Conservation (phyloP, 2,888 invertebrate genomes). For the Hypomecis atomaria region DNA sequence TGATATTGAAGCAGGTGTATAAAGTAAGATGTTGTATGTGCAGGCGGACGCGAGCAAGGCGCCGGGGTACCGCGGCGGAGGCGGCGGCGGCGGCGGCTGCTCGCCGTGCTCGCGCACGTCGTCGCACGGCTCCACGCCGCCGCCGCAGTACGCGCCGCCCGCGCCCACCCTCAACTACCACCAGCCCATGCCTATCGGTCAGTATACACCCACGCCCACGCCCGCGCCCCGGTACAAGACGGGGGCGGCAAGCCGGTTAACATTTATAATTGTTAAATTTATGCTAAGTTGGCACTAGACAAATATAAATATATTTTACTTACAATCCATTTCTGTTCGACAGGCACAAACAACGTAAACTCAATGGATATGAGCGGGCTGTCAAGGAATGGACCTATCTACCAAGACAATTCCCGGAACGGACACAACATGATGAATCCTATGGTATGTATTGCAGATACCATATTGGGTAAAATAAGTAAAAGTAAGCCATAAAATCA, state of each 20-base stretch:
- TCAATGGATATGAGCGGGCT: constrained; percentile 76
- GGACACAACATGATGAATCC: constrained; percentile 79
- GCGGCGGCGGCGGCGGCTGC: constrained; percentile 88
- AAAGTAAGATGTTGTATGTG: constrained; percentile 3
- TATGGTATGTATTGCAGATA: constrained; percentile 20
- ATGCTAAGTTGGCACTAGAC: not conserved
- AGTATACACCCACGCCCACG: constrained; percentile 1
- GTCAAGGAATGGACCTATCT: constrained; percentile 78
- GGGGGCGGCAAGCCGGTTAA: not conserved
- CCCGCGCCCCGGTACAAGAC: too few relatives aligned
- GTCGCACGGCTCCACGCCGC: constrained; percentile 79
- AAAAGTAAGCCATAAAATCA: too few relatives aligned
- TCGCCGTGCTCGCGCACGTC: constrained; percentile 87
- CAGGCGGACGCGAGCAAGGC: constrained; percentile 95
- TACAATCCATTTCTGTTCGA: constrained; percentile 15
- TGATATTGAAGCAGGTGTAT: not conserved
- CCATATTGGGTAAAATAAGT: too few relatives aligned
- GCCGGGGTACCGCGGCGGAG: constrained; percentile 93
- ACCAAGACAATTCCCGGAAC: constrained; percentile 77
- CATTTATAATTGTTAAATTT: not conserved
- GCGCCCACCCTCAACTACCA: constrained; percentile 53
- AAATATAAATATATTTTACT: not conserved
- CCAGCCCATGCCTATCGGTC: constrained; percentile 58
- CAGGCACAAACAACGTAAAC: constrained; percentile 72
- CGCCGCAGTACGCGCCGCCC: constrained; percentile 60